phyloP scores from a whole-genome alignment of 2,113 vertebrate species.

The Centropus bengalensis region DNA sequence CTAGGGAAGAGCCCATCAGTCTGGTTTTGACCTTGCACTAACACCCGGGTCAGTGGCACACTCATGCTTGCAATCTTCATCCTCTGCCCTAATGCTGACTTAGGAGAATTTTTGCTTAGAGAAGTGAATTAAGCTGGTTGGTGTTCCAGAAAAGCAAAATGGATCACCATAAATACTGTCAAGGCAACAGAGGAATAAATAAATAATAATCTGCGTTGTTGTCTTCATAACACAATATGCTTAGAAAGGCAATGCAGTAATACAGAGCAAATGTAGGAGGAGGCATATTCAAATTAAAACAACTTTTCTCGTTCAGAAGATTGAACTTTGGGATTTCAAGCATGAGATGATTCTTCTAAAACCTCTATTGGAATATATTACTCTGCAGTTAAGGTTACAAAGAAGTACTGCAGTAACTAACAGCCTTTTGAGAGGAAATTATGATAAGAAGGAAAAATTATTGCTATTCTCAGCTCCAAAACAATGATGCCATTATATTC shows the following conservation, averaged over 20 bases:
- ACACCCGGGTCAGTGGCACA: background rate
- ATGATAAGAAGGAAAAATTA: background rate
- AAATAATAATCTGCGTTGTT: background rate
- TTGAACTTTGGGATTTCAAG: background rate
- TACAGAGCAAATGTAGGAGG: background rate
- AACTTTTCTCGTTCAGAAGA: background rate
- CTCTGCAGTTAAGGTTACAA: background rate
- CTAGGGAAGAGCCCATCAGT: background rate
- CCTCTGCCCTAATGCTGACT: background rate
- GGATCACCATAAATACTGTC: background rate
- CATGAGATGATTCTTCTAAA: background rate
- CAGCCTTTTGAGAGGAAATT: background rate
- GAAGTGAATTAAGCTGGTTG: background rate
- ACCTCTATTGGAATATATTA: background rate
- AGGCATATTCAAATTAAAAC: background rate
- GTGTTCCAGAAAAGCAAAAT: background rate
- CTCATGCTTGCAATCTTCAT: background rate
- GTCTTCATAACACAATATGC: background rate
- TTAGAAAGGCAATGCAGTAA: background rate
- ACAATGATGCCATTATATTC: background rate
- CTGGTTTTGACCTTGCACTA: no score
- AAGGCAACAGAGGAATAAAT: background rate
- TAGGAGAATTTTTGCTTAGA: background rate
- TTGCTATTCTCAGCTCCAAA: background rate
- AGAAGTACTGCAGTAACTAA: background rate